Conservation (phyloP, 2,888 invertebrate species). For the Tiliacea citrago region DNA sequence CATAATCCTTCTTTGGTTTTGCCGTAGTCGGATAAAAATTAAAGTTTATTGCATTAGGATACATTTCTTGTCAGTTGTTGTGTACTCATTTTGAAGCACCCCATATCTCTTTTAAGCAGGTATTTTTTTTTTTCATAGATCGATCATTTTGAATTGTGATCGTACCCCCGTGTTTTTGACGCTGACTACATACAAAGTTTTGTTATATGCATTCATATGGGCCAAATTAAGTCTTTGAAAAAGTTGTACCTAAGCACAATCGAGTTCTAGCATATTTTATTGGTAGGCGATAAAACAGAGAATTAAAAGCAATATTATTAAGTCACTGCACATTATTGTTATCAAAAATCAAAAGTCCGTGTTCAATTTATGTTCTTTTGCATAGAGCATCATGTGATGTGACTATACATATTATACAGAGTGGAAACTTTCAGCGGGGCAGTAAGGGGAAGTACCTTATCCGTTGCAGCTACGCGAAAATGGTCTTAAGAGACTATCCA, state of each 20-base stretch:
- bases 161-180: background rate
- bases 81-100: background rate
- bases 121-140: no score
- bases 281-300: background rate
- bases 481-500: no score
- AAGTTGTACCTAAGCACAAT: background rate
- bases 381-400: background rate
- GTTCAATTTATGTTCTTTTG: background rate
- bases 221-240: background rate
- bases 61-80: background rate
- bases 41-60: background rate
- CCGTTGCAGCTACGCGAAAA: no score
- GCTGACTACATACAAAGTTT: background rate
- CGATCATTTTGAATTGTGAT: background rate
- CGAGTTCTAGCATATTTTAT: background rate
- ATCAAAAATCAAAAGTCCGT: constrained; percentile 11
- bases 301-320: constrained; percentile 13
- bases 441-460: no score
- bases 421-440: no score
- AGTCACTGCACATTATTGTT: constrained; percentile 11
- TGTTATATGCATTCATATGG: background rate
- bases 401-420: background rate
- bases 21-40: background rate
- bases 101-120: no score
- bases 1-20: no score